Evolutionary conservation across 53 echinoderm and acorn worm species (phyloP).

Genomic region (Patiria pectinifera): DNA sequence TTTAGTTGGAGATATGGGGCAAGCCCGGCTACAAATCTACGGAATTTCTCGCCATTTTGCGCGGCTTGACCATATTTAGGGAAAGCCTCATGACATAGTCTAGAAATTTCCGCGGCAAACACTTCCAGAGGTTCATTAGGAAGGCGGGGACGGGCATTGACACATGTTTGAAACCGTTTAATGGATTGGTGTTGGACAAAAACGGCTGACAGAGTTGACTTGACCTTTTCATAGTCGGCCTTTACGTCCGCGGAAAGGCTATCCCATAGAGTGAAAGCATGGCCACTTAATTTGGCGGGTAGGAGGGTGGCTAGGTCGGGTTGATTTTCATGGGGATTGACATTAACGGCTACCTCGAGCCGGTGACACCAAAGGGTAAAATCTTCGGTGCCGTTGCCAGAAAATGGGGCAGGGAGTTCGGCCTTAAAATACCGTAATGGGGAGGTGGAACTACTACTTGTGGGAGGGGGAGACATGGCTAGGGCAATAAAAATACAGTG

Average conservation of each 20-base stretch:
- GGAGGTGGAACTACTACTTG: too few relatives aligned
- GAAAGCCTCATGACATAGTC: conserved; percentile 54
- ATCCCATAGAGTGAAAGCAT: conserved; percentile 71
- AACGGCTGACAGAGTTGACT: conserved; percentile 19
- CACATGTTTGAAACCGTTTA: too few relatives aligned
- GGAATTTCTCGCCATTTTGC: conserved; percentile 53
- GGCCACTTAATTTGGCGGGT: too few relatives aligned
- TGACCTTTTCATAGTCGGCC: conserved; percentile 53
- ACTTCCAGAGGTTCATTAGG: conserved; percentile 70
- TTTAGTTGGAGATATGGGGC: conserved; percentile 59
- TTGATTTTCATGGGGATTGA: neutral
- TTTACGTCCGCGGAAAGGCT: conserved; percentile 36
- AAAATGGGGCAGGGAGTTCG: too few relatives aligned
- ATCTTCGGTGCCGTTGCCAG: too few relatives aligned
- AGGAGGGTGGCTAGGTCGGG: conserved; percentile 34
- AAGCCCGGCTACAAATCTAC: conserved; percentile 71
- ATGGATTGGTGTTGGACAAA: conserved; percentile 50
- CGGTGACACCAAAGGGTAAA: too few relatives aligned
- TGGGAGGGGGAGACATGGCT: too few relatives aligned
- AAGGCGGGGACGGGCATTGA: too few relatives aligned
- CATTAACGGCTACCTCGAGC: too few relatives aligned
- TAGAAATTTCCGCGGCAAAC: conserved; percentile 59
- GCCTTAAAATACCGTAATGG: too few relatives aligned
- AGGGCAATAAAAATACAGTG: too few relatives aligned
- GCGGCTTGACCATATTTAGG: conserved; percentile 49